Percentiles rank a stretch among this genome's conserved stretches.
These are phyloP conservation scores for Acrossocheilus fasciatus DNA, from an alignment of 2,797 vertebrate genomes.

Conservation along the genomic window DNA sequence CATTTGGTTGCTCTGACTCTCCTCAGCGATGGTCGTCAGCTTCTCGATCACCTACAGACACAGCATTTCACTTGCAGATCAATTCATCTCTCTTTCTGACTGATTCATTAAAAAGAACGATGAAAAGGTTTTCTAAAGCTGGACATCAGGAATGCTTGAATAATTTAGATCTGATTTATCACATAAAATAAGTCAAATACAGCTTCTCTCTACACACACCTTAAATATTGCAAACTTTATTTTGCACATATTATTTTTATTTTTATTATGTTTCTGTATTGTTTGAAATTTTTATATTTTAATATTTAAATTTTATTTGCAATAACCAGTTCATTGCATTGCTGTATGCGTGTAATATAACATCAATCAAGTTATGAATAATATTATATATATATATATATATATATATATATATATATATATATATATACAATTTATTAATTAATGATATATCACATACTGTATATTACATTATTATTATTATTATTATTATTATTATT, in stretches of 20 bases:
- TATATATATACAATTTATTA: no score
- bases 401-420: neutral
- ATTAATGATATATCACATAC: no score
- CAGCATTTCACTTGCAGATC: neutral
- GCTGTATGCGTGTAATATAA: no score
- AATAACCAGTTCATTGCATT: no score
- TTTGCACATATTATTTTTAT: neutral
- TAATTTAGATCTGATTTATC: neutral
- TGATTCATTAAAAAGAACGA: neutral
- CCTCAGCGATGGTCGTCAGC: slow-evolving; percentile 89
- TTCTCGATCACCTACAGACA: slow-evolving; percentile 89
- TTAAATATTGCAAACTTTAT: neutral
- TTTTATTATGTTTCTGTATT: no score
- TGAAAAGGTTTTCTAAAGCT: neutral
- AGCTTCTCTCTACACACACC: neutral
- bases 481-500: no score
- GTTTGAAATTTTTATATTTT: no score
- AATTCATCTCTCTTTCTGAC: neutral
- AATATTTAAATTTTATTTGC: no score
- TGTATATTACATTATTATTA: no score
- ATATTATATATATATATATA: no score
- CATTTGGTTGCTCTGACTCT: slow-evolving; percentile 90
- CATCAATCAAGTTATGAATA: no score
- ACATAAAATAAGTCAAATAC: neutral
- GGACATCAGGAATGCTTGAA: neutral